Evolutionary conservation across 2,888 invertebrate species (phyloP).

Genomic region (Drosophila testacea): DNA sequence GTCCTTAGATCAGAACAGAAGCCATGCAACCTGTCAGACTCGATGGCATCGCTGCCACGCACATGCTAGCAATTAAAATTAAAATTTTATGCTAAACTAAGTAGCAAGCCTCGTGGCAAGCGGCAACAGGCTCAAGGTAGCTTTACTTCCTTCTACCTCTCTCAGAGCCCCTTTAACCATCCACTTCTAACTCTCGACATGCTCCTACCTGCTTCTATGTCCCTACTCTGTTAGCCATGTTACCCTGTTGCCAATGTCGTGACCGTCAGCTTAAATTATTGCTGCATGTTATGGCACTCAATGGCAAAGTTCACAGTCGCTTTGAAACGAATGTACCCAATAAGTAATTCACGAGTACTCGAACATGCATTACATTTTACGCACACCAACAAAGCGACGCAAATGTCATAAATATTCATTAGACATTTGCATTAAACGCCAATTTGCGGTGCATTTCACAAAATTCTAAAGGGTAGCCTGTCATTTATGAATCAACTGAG

Average conservation of each 20-base stretch:
- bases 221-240: not conserved
- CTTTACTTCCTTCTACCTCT: not conserved
- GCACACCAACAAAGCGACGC: slow-evolving; percentile 36
- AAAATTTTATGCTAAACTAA: slow-evolving; percentile 81
- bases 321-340: slow-evolving; percentile 47
- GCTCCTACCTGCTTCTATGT: not conserved
- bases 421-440: slow-evolving; percentile 55
- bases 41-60: slow-evolving; percentile 68
- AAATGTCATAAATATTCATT: slow-evolving; percentile 67
- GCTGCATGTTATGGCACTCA: slow-evolving; percentile 46
- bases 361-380: slow-evolving; percentile 58
- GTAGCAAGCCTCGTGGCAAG: slow-evolving; percentile 61
- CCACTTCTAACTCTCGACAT: slow-evolving; percentile 6
- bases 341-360: slow-evolving; percentile 57
- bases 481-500: not conserved
- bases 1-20: slow-evolving; percentile 12
- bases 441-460: slow-evolving; percentile 12
- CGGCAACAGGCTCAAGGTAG: slow-evolving; percentile 33
- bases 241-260: slow-evolving; percentile 18
- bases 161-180: not conserved
- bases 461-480: not conserved
- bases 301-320: slow-evolving; percentile 51
- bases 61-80: slow-evolving; percentile 80
- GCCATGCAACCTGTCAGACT: slow-evolving; percentile 38
- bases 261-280: slow-evolving; percentile 62